Base-by-base conservation (phyloP, 2,797 vertebrate species). In the Anguilla marmorata region DNA sequence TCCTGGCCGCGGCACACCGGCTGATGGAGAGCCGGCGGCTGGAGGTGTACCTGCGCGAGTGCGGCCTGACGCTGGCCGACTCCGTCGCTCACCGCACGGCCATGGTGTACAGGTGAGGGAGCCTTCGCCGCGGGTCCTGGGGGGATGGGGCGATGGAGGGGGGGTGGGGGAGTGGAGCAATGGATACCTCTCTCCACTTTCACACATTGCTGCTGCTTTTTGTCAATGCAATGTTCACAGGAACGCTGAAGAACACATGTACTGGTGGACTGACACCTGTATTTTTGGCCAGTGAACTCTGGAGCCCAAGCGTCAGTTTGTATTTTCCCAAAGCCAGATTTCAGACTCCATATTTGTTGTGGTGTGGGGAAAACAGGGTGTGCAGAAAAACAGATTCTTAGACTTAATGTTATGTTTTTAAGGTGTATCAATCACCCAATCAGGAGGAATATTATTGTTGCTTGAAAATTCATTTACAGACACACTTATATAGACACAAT, bases 11-110 rank as follows among this genome's bases (percentile, higher is more conserved):
- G 0, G 93, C 93, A 0, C 87, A 90, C 72, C 88, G 85, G 6
- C 90, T 95, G 56, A 93, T 95, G 94, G 95, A 96, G 91, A 76
- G 85, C 0, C 88, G 93, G 0, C 66, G 93, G 0, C 91, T 96
- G 0, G 91, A 94, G 85, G 89, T 91, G 54, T 96, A 92, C 91
- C 92, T 94, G 19, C 90, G 87, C 74, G 95, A 95, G 83, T 94
- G 85, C 0, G 80, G 90, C n/a, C 74, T 90, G 1, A 30, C 86
- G 0, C 14, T 80, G 0, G 84, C 69, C 0, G 89, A 90, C 50
- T 56, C 86, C 54, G 86, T 88, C 16, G 89, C 88, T 0, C 58
- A 54, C 2, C 90, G 63, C 2, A 90, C 89, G 0, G 66, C 86
- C 50, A 93, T 94, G 93, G 27, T 83, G n/a, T 93, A 93, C 90